Conservation (phyloP, 2,888 invertebrate species). For the Criorhina ranunculi region DNA sequence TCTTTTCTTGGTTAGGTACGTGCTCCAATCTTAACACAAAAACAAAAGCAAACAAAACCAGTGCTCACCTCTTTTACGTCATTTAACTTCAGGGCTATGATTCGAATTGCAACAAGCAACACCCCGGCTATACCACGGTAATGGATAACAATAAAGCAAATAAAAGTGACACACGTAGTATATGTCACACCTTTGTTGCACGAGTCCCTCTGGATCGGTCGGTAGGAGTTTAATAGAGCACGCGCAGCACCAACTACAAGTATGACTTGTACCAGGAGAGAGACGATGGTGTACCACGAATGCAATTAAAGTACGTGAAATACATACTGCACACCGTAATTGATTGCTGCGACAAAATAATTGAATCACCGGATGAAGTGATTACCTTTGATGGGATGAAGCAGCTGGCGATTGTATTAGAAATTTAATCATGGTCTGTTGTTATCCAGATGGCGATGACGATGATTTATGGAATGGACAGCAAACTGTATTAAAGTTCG, state of each 20-base stretch:
- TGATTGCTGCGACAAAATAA: slow-evolving; percentile 66
- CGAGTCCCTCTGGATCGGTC: slow-evolving; percentile 27
- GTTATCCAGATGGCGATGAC: neutral
- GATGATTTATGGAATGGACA: slow-evolving; percentile 7
- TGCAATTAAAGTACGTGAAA: slow-evolving; percentile 47
- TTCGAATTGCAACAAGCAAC: slow-evolving; percentile 21
- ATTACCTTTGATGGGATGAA: slow-evolving; percentile 20
- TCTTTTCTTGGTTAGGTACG: neutral
- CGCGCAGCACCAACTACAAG: slow-evolving; percentile 20
- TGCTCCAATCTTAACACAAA: neutral
- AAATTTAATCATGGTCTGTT: slow-evolving; percentile 21
- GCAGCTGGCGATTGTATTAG: slow-evolving; percentile 37
- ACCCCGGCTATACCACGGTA: slow-evolving; percentile 12
- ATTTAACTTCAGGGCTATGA: slow-evolving; percentile 39
- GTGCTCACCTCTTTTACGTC: slow-evolving; percentile 39
- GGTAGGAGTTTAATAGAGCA: slow-evolving; percentile 22
- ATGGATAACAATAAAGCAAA: slow-evolving; percentile 30
- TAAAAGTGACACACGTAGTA: slow-evolving; percentile 39
- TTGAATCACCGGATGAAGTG: slow-evolving; percentile 71
- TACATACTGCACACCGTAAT: slow-evolving; percentile 51
- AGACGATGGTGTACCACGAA: neutral
- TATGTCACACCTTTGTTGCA: slow-evolving; percentile 69
- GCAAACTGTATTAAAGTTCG: neutral
- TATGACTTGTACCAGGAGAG: neutral
- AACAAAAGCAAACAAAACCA: neutral